A percentile compares a stretch with the other conserved stretches of the same genome.
phyloP scores from a whole-genome alignment of 2,113 vertebrate genomes.

The Prietella phreatophila region DNA sequence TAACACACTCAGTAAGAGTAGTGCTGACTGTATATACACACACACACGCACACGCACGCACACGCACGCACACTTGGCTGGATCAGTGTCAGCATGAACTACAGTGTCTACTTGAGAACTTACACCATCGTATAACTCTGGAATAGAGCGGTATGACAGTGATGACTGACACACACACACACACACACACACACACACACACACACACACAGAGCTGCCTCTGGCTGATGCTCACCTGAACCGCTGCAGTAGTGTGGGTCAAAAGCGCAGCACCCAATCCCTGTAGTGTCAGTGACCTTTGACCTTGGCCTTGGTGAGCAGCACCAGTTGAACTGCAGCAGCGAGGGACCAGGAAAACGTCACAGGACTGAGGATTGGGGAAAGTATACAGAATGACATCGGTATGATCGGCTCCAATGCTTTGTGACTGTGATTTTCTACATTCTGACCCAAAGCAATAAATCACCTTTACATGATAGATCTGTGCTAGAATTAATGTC shows the following conservation, averaged over 20 bases:
- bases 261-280: slow-evolving; percentile 60
- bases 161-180: too few relatives aligned
- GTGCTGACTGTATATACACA: neutral
- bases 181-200: neutral
- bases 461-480: slow-evolving; percentile 14
- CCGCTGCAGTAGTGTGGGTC: slow-evolving; percentile 71
- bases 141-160: too few relatives aligned
- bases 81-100: too few relatives aligned
- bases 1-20: neutral
- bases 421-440: slow-evolving; percentile 89
- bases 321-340: slow-evolving; percentile 99
- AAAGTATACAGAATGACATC: slow-evolving; percentile 99
- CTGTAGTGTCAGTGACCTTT: slow-evolving; percentile 87
- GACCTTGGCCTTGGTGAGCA: slow-evolving; percentile 99
- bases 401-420: slow-evolving; percentile 99
- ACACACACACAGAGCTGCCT: slow-evolving; percentile 42
- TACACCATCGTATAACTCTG: too few relatives aligned
- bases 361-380: slow-evolving; percentile 98
- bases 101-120: too few relatives aligned
- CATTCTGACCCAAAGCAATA: slow-evolving; percentile 66
- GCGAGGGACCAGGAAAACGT: slow-evolving; percentile 99
- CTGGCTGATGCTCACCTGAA: slow-evolving; percentile 75
- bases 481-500: neutral
- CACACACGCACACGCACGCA: neutral
- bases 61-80: neutral